Evolutionary conservation across 2,113 vertebrate species (phyloP).

Genomic region (Solea senegalensis): DNA sequence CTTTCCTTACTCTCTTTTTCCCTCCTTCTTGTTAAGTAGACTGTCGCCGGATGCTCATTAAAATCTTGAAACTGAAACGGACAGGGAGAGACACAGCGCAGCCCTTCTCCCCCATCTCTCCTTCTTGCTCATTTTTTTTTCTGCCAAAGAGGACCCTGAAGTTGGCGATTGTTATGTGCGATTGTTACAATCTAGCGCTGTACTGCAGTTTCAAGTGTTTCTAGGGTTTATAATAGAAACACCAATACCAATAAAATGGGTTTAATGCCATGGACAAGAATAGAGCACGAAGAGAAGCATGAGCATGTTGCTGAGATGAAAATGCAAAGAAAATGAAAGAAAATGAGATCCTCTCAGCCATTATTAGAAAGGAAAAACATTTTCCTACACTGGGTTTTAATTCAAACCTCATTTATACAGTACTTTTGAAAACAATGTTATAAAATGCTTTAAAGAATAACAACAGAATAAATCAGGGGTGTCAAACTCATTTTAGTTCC

Average conservation of each 20-base stretch:
- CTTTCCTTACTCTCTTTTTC: conserved; percentile 13
- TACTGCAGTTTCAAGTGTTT: conserved; percentile 46
- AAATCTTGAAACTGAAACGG: conserved; percentile 53
- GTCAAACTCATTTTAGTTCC: no score
- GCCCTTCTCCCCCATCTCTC: conserved; percentile 1
- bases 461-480: no score
- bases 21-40: conserved; percentile 36
- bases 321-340: not conserved
- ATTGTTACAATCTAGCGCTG: conserved; percentile 3
- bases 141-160: conserved; percentile 28
- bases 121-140: conserved; percentile 11
- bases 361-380: not conserved
- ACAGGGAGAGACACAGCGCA: conserved; percentile 23
- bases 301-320: conserved; percentile 26
- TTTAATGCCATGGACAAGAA: conserved; percentile 28
- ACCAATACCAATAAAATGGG: conserved; percentile 24
- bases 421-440: no score
- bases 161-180: not conserved
- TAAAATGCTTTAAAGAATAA: no score
- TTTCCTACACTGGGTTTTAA: not conserved
- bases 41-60: conserved; percentile 51
- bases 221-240: conserved; percentile 38
- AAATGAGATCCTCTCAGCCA: not conserved
- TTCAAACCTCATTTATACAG: no score
- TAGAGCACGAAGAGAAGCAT: conserved; percentile 5